These are phyloP conservation scores for Entomobrya proxima DNA, from an alignment of 2,888 invertebrate genomes.

Conservation along the genomic window DNA sequence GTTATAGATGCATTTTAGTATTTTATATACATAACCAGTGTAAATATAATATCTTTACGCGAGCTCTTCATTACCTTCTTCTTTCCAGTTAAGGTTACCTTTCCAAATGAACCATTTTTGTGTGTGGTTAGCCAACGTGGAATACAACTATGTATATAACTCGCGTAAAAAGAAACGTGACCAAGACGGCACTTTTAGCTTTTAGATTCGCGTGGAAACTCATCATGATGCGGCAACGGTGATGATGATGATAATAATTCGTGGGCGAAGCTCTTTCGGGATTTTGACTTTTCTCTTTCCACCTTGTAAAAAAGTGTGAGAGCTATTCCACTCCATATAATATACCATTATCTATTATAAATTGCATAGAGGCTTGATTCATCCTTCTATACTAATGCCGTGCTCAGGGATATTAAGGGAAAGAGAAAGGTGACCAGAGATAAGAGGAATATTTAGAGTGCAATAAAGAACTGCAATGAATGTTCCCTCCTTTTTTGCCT, in stretches of 20 bases:
- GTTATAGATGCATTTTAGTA: too few relatives aligned
- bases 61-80: too few relatives aligned
- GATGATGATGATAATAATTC: constrained; percentile 11
- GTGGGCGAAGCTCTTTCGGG: constrained; percentile 11
- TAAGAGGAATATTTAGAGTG: neutral
- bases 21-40: too few relatives aligned
- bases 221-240: neutral
- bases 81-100: too few relatives aligned
- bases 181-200: too few relatives aligned
- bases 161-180: neutral
- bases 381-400: neutral
- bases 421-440: neutral
- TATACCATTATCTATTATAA: too few relatives aligned
- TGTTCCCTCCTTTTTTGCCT: neutral
- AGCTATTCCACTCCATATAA: neutral
- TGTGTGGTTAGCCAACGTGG: too few relatives aligned
- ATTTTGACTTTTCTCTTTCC: neutral
- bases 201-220: neutral
- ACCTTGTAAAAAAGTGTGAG: neutral
- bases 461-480: constrained; percentile 6
- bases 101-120: too few relatives aligned
- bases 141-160: too few relatives aligned
- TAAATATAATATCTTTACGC: too few relatives aligned
- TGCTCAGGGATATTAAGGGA: neutral
- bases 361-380: too few relatives aligned